Conservation (phyloP, 2,113 vertebrate species). For the Phylloscopus whistleri region DNA sequence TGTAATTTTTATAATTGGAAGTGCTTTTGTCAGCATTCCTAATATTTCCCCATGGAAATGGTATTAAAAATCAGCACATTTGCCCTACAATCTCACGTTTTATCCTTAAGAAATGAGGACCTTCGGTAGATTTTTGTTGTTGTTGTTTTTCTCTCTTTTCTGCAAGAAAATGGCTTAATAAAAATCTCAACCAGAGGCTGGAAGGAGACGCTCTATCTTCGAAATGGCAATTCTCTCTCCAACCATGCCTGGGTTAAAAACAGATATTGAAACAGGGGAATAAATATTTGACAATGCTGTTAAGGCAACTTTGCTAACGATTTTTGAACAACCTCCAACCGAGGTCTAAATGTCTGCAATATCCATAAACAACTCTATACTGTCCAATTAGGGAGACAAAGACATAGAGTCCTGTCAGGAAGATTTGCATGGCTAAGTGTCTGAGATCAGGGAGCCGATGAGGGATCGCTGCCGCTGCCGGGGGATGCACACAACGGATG, state of each 20-base stretch:
- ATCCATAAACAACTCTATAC: constrained; percentile 99
- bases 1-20: constrained; percentile 33
- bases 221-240: constrained; percentile 22
- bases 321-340: constrained; percentile 94
- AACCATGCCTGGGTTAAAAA: constrained; percentile 47
- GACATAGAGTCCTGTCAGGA: constrained; percentile 93
- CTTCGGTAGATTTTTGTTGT: not conserved
- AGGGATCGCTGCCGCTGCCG: constrained; percentile 81
- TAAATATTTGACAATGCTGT: constrained; percentile 85
- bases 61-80: constrained; percentile 18
- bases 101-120: constrained; percentile 44
- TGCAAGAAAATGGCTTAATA: constrained; percentile 25
- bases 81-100: not conserved
- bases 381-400: constrained; percentile 99
- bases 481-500: constrained; percentile 88
- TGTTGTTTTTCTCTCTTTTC: not conserved
- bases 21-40: constrained; percentile 11
- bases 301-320: constrained; percentile 93
- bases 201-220: not conserved
- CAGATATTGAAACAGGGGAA: constrained; percentile 71
- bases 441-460: constrained; percentile 88
- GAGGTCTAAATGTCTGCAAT: constrained; percentile 96
- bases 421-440: constrained; percentile 98
- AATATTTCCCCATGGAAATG: not conserved
- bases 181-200: not conserved